Percentiles rank a stretch among this genome's conserved stretches.
Evolutionary conservation across 2,888 invertebrate species (phyloP).

Genomic region (Caenorhabditis sp.): DNA sequence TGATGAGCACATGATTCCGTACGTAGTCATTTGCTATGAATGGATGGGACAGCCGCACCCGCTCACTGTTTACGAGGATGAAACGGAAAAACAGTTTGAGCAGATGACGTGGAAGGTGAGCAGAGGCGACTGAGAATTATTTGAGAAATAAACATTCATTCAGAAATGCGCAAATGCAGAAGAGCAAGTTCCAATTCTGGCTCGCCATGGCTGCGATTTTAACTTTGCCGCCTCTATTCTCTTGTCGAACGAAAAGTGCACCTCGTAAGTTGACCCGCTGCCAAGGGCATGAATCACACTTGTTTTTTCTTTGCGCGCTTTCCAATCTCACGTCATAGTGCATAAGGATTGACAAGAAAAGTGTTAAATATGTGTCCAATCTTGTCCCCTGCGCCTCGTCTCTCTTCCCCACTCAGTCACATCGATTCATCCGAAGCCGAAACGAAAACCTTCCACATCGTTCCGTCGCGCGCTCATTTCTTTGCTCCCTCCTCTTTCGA

Average conservation of each 20-base stretch:
- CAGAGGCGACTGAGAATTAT: not conserved
- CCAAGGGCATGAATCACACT: constrained; percentile 20
- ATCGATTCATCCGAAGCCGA: constrained; percentile 14
- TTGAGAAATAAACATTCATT: not conserved
- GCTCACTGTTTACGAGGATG: constrained; percentile 54
- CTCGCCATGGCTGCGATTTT: constrained; percentile 42
- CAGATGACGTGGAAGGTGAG: constrained; percentile 55
- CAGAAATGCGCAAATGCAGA: constrained; percentile 47
- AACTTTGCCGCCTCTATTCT: constrained; percentile 39
- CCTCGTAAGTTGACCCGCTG: constrained; percentile 18
- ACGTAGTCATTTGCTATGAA: constrained; percentile 62
- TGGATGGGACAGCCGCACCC: constrained; percentile 66
- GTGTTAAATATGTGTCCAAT: not conserved
- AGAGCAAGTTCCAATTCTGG: constrained; percentile 43
- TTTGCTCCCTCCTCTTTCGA: not conserved
- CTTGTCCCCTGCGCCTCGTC: constrained; percentile 18
- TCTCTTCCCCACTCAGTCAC: not conserved
- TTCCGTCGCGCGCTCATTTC: constrained; percentile 1
- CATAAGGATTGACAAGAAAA: constrained; percentile 10
- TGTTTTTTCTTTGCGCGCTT: not conserved
- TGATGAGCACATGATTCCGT: constrained; percentile 50
- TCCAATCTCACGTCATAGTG: constrained; percentile 37
- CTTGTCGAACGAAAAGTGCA: constrained; percentile 37
- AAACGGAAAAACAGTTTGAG: constrained; percentile 12
- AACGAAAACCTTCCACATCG: constrained; percentile 2